Conservation (phyloP, 2,113 vertebrate species). For the Myotis lucifugus region DNA sequence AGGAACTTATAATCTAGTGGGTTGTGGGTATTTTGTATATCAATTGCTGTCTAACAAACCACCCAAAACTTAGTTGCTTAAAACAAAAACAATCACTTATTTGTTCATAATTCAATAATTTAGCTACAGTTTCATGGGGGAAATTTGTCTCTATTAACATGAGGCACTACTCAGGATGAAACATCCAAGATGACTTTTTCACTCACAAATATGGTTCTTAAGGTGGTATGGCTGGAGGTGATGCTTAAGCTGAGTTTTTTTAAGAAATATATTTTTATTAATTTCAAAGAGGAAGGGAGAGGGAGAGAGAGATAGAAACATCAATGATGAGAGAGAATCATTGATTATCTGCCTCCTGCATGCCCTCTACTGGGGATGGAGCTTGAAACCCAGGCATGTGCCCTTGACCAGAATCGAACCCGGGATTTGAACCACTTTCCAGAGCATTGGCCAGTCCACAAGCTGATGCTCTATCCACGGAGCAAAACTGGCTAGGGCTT, state of each 20-base stretch:
- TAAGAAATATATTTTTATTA: too few species aligned
- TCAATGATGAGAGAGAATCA: too few species aligned
- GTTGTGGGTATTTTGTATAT: not conserved
- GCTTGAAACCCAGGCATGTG: too few species aligned
- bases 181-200: not conserved
- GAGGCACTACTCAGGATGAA: not conserved
- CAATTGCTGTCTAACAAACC: not conserved
- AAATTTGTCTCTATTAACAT: not conserved
- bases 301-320: too few species aligned
- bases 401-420: too few species aligned
- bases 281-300: too few species aligned
- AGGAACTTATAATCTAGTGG: not conserved
- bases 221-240: not conserved
- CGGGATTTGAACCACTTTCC: too few species aligned
- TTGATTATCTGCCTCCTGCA: too few species aligned
- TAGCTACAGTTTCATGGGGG: not conserved
- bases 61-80: not conserved
- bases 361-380: too few species aligned
- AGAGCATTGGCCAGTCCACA: too few species aligned
- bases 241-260: not conserved
- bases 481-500: not conserved
- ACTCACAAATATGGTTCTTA: not conserved
- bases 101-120: slow-evolving; percentile 7
- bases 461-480: too few species aligned
- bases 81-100: not conserved